phyloP scores from a whole-genome alignment of 2,113 vertebrate genomes.

The Columba janthina region DNA sequence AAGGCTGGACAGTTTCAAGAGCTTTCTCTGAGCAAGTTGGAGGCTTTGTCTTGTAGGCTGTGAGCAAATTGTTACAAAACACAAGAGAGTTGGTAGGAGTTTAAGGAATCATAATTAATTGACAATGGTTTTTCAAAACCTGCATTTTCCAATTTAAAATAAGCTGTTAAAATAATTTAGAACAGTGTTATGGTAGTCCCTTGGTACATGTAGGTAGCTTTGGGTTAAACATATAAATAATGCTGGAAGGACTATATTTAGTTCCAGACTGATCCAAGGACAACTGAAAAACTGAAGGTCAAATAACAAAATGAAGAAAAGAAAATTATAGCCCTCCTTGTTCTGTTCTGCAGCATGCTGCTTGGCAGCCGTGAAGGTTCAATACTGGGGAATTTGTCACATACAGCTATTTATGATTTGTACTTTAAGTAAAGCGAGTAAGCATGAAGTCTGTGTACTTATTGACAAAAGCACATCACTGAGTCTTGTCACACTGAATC shows the following conservation, averaged over 20 bases:
- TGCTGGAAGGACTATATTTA: slow-evolving; percentile 53
- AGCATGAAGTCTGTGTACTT: background rate
- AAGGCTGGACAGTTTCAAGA: slow-evolving; percentile 36
- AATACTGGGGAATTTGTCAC: slow-evolving; percentile 53
- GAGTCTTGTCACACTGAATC: background rate
- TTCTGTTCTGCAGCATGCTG: slow-evolving; percentile 48
- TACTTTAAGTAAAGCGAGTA: slow-evolving; percentile 52
- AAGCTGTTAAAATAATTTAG: slow-evolving; percentile 60
- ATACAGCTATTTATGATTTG: slow-evolving; percentile 56
- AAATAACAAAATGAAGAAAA: slow-evolving; percentile 61
- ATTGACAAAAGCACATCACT: background rate
- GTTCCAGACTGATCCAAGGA: slow-evolving; percentile 53
- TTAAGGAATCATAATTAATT: slow-evolving; percentile 53
- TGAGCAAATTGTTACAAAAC: slow-evolving; percentile 52
- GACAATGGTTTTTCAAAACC: slow-evolving; percentile 47
- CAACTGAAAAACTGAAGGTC: slow-evolving; percentile 66
- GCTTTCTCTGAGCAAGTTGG: slow-evolving; percentile 36
- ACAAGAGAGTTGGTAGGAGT: slow-evolving; percentile 40
- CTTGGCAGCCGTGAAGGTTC: slow-evolving; percentile 61
- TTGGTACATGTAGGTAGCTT: slow-evolving; percentile 23
- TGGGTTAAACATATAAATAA: slow-evolving; percentile 69
- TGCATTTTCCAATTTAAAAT: slow-evolving; percentile 47
- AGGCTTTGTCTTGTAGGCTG: slow-evolving; percentile 37
- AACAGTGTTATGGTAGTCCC: slow-evolving; percentile 32
- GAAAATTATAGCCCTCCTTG: slow-evolving; percentile 67